Evolutionary conservation across 1,140 invertebrate genomes (phyloP), one percentile per base, ranked within the genome.

Genomic region (Colletes latitarsis): DNA sequence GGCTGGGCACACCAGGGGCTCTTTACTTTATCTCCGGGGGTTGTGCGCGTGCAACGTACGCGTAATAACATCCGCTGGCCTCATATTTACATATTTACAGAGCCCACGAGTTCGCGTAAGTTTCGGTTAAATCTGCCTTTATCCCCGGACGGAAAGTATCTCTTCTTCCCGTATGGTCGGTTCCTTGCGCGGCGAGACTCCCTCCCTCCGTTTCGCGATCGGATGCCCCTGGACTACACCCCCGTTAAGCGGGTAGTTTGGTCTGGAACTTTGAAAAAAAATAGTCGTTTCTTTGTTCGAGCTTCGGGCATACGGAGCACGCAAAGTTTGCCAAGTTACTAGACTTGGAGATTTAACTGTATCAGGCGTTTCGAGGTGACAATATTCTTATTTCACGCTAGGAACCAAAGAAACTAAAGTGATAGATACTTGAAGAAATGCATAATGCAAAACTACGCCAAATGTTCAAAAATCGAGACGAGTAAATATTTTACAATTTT

Each of bases 51-150:
- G 41, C 71, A 55, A 69, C 84, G 86, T 81, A 87, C 83, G 63
- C 82, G 77, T 89, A 90, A 90, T 90, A 90, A 88, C 87, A 86
- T 88, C 78, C 69, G 81, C 72, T 88, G 77, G 67, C 77, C 82
- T 71, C 80, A 62, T 89, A 89, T 90, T 88, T 89, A 88, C 88
- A 88, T 89, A 88, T 90, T 89, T 89, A 87, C 82, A 84, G 78
- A 80, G 77, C 68, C 87, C 73, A 73, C 84, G 84, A 89, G 82
- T 90, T 90, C 88, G 72, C 82, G 74, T 76, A 88, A 90, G 88
- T 91, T 90, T 90, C 83, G 76, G 79, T 87, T 86, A 90, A 90
- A 87, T 73, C 84, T 74, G 74, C 79, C 81, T 88, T 88, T 88
- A 83, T 86, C 73, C 30, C 30, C 82, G 66, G 64, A 76, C 75